Conservation (phyloP, 2,797 vertebrate species). For the Acipenser ruthenus region DNA sequence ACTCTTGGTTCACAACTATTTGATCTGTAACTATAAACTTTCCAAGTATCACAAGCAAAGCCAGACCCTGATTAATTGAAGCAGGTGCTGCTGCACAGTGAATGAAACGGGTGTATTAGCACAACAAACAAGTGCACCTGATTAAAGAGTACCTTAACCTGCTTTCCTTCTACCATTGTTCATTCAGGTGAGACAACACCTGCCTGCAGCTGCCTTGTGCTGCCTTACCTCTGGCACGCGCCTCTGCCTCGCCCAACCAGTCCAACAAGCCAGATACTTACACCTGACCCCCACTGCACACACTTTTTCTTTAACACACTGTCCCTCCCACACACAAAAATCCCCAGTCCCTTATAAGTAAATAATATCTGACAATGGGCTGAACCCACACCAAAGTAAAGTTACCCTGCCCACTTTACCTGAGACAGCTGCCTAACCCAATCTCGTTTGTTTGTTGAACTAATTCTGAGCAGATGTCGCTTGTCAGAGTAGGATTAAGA, state of each 20-base stretch:
- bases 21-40: no score
- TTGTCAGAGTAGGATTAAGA: slow-evolving; percentile 26
- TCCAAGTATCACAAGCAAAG: not conserved
- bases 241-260: slow-evolving; percentile 27
- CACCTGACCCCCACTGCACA: slow-evolving; percentile 16
- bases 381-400: no score
- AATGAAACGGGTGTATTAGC: not conserved
- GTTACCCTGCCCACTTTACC: not conserved
- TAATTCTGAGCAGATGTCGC: slow-evolving; percentile 63
- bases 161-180: slow-evolving; percentile 29
- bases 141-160: slow-evolving; percentile 38
- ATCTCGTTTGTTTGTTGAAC: slow-evolving; percentile 51
- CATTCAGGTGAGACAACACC: slow-evolving; percentile 58
- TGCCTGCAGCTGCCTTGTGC: slow-evolving; percentile 35
- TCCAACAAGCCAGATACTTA: slow-evolving; percentile 6
- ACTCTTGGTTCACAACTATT: no score
- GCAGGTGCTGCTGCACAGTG: slow-evolving; percentile 27
- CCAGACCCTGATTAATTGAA: slow-evolving; percentile 27
- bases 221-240: slow-evolving; percentile 53
- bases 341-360: not conserved
- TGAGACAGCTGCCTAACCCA: slow-evolving; percentile 21
- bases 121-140: slow-evolving; percentile 13
- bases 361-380: no score
- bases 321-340: not conserved
- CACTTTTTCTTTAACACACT: slow-evolving; percentile 1